Conservation (phyloP, 2,888 invertebrate genomes). For the Tenthredo scrophulariae region DNA sequence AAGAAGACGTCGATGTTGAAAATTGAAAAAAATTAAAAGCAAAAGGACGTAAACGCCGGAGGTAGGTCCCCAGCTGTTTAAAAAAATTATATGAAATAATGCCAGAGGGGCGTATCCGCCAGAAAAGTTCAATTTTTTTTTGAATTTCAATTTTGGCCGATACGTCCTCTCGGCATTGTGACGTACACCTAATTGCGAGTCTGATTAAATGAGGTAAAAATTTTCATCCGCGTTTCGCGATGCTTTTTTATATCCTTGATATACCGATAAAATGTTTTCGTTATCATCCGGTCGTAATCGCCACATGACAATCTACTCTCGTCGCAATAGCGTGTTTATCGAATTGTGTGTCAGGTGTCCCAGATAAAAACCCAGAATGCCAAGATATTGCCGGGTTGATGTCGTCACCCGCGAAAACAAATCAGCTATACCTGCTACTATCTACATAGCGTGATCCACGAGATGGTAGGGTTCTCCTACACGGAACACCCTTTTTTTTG, state of each 20-base stretch:
- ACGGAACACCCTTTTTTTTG: conserved; percentile 6
- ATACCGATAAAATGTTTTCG: conserved; percentile 1
- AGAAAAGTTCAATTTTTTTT: no score
- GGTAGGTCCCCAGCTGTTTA: no score
- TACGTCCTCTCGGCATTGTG: no score
- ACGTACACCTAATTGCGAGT: neutral
- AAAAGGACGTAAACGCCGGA: no score
- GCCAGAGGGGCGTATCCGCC: no score
- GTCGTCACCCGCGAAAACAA: conserved; percentile 26
- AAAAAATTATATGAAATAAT: no score
- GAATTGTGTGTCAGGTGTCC: conserved; percentile 33
- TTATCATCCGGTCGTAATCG: neutral
- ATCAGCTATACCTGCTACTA: neutral
- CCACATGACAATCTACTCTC: neutral
- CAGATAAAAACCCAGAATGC: neutral
- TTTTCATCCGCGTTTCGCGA: neutral
- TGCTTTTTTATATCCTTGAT: neutral
- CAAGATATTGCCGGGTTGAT: conserved; percentile 11
- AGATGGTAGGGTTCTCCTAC: neutral
- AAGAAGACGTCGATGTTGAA: no score
- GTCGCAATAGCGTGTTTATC: conserved; percentile 35
- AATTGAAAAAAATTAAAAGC: no score
- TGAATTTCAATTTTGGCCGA: no score
- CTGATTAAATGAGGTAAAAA: neutral
- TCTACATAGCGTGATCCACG: conserved; percentile 3